Evolutionary conservation across 2,113 vertebrate genomes (phyloP).

Genomic region (Grammomys surdaster): DNA sequence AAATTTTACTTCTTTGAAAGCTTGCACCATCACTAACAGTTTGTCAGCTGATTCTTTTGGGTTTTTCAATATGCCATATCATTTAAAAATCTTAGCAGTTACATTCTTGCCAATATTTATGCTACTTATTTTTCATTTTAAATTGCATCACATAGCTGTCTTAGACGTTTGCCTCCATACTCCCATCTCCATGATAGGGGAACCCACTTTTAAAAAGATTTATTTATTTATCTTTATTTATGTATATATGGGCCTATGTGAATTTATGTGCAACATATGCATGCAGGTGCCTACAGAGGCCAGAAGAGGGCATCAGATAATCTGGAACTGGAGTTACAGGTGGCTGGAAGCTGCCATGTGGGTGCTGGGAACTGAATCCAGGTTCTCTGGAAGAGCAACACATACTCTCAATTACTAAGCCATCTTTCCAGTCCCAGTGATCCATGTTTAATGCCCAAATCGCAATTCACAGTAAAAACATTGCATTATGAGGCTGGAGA

Average conservation of each 20-base stretch:
- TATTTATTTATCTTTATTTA: background rate
- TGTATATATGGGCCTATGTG: background rate
- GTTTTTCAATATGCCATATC: background rate
- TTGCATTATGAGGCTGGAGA: background rate
- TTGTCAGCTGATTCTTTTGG: conserved; percentile 29
- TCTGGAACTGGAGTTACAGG: background rate
- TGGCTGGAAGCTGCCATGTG: background rate
- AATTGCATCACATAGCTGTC: background rate
- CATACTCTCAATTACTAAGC: background rate
- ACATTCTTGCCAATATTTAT: conserved; percentile 35
- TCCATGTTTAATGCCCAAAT: background rate
- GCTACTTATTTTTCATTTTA: conserved; percentile 48
- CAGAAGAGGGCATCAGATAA: background rate
- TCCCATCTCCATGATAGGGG: background rate
- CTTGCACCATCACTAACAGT: conserved; percentile 4
- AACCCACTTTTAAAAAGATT: background rate
- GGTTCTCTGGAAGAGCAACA: background rate
- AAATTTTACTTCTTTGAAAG: conserved; percentile 18
- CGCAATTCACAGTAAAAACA: background rate
- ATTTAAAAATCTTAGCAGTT: conserved; percentile 13
- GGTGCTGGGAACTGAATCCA: background rate
- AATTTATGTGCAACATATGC: background rate
- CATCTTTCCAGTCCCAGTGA: background rate
- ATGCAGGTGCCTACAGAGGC: background rate
- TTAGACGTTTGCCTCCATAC: background rate